Evolutionary conservation across 1,140 invertebrate species (phyloP).

Genomic region (Belonocnema kinseyi): DNA sequence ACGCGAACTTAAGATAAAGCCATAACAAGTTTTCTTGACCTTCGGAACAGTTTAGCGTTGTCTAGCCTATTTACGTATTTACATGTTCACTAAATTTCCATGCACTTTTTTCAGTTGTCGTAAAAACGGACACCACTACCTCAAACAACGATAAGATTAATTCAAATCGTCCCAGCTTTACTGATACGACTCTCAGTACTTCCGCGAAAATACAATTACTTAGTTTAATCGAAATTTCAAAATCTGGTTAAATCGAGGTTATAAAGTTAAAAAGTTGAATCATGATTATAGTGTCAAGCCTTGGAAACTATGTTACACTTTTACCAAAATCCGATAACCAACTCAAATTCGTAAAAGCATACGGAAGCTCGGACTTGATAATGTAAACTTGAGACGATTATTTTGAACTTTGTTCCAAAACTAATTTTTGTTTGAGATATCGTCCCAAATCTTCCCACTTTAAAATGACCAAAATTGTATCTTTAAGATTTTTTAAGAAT

Average conservation of each 20-base stretch:
- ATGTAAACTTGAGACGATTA: not conserved
- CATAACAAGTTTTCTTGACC: slow-evolving; percentile 14
- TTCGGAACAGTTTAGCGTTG: slow-evolving; percentile 1
- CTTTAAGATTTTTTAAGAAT: too few species aligned
- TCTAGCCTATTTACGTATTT: not conserved
- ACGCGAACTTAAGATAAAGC: slow-evolving; percentile 11
- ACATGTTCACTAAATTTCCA: not conserved
- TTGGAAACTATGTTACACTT: not conserved
- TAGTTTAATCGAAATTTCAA: not conserved
- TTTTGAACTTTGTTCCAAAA: too few species aligned
- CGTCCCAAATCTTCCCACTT: too few species aligned
- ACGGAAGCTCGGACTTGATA: not conserved
- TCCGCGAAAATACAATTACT: not conserved
- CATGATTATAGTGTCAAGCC: not conserved
- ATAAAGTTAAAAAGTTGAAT: not conserved
- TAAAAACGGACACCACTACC: too few species aligned
- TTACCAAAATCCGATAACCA: not conserved
- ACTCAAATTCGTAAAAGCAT: not conserved
- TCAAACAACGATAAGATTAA: too few species aligned
- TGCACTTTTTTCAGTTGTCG: too few species aligned
- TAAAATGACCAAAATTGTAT: too few species aligned
- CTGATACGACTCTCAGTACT: not conserved
- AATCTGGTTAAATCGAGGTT: not conserved
- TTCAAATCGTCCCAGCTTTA: too few species aligned
- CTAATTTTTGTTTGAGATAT: too few species aligned